Evolutionary conservation across 2,797 vertebrate species (phyloP).

Genomic region (Onychomys arenicola): DNA sequence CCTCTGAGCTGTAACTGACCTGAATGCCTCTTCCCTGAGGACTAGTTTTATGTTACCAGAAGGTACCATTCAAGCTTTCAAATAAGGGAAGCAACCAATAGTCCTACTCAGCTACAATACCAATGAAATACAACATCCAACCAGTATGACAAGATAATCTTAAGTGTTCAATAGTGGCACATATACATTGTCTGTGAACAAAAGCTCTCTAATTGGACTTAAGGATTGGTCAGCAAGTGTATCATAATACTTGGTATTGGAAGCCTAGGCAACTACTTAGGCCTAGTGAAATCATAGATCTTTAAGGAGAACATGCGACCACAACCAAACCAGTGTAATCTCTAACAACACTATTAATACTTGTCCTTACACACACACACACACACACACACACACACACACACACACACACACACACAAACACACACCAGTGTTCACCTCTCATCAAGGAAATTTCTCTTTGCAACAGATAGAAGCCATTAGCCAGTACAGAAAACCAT

Average conservation of each 20-base stretch:
- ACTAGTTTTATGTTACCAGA: neutral
- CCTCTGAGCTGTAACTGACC: neutral
- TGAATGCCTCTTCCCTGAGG: neutral
- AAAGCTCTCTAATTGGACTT: neutral
- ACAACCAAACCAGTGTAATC: neutral
- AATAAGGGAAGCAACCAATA: neutral
- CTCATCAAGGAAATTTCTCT: neutral
- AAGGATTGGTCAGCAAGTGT: neutral
- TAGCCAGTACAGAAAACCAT: neutral
- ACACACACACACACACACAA: too few species aligned
- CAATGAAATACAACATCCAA: neutral
- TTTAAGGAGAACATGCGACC: neutral
- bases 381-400: too few species aligned
- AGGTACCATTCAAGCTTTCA: neutral
- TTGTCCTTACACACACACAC: neutral
- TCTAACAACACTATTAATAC: neutral
- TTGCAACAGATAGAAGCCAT: neutral
- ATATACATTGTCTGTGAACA: too few species aligned
- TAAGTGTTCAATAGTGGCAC: neutral
- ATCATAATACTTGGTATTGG: neutral
- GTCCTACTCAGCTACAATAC: neutral
- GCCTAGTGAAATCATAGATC: neutral
- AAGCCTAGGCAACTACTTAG: neutral
- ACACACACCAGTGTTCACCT: too few species aligned
- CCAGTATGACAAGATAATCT: neutral